Evolutionary conservation across 2,888 invertebrate species (phyloP), one percentile per base, ranked within the genome.

Genomic region (Sicus ferrugineus): DNA sequence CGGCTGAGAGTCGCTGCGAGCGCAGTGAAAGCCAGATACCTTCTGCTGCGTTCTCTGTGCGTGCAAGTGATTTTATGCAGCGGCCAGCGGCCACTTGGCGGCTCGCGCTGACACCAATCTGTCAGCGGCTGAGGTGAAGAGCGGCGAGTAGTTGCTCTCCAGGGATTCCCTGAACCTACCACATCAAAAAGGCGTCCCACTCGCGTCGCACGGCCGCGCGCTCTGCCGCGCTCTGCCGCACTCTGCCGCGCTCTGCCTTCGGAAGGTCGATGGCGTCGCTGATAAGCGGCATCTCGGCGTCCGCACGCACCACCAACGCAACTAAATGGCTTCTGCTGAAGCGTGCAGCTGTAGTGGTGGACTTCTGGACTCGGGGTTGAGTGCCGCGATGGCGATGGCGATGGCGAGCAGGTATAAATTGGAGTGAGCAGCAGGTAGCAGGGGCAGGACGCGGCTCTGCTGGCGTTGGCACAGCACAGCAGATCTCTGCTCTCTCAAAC

Each of bases 21-120:
- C 77, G 74, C 80, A 74, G 72, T 75, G 78, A 80, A 79, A 77
- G 79, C 78, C 74, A 79, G 80, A 79, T 77, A 76, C 78, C 74
- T 80, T 80, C 80, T 77, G 80, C 14, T 2, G 34, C 9, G 6
- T 54, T 34, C 19, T 46, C 38, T 23, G 34, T 6, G 23, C 23
- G 11, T 6, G 16, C 19, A 9, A 65, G 34, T 54, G 54, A n/a
- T 38, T 65, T 65, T 65, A 65, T 65, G 16, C 26, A 16, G 42
- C 2, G 28, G 16, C 30, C 26, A 46, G 7, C 38, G 11, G 38
- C 38, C 38, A 34, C n/a, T n/a, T n/a, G n/a, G n/a, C n/a, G n/a
- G n/a, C n/a, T n/a, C n/a, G 38, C 38, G 19, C n/a, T 6, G 19
- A 46, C 46, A 46, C 14, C 3, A 46, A 46, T 4, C 14, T 3